Evolutionary conservation across 2,797 vertebrate genomes (phyloP).

Genomic region (Cossypha caffra): DNA sequence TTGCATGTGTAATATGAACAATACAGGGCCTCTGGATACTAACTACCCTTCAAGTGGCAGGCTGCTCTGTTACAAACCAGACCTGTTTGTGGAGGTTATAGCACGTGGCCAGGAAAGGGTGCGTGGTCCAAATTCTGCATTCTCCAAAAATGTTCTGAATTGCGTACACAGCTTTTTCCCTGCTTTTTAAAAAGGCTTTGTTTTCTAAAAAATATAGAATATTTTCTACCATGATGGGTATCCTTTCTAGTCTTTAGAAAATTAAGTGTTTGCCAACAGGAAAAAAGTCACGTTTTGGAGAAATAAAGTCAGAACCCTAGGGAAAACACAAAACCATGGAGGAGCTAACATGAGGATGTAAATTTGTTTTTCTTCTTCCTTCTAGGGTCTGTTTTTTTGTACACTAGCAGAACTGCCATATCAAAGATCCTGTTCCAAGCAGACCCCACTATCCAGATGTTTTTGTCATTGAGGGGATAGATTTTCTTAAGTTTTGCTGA

Average conservation of each 20-base stretch:
- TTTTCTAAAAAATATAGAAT: neutral
- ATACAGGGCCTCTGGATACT: neutral
- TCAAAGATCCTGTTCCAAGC: neutral
- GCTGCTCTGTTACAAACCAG: neutral
- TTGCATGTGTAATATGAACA: neutral
- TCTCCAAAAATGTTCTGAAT: neutral
- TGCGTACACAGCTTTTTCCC: fast-evolving
- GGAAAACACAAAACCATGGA: neutral
- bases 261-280: neutral
- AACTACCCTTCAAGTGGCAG: neutral
- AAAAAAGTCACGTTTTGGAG: neutral
- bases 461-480: neutral
- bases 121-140: neutral
- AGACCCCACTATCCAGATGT: neutral
- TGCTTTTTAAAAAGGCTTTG: neutral
- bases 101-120: neutral
- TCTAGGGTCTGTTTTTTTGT: neutral
- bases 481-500: neutral
- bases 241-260: neutral
- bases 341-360: neutral
- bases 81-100: neutral
- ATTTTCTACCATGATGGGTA: neutral
- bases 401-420: neutral
- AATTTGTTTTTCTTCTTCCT: neutral
- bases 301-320: neutral